Evolutionary conservation across 2,888 invertebrate species (phyloP).

Genomic region (Zonitis immaculata): DNA sequence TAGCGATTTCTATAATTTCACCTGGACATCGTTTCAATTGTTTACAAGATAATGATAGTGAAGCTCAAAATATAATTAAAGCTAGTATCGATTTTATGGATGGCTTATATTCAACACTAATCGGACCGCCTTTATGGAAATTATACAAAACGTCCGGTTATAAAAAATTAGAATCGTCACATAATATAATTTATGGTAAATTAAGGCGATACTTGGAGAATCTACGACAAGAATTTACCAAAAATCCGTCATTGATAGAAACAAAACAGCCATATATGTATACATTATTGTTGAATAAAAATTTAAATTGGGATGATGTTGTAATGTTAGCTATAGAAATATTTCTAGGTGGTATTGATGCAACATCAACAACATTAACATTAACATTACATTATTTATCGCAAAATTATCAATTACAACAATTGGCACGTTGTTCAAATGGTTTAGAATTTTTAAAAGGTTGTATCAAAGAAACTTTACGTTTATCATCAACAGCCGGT

Average conservation of each 20-base stretch:
- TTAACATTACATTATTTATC: conserved; percentile 55
- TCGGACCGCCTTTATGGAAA: conserved; percentile 52
- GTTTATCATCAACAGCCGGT: conserved; percentile 58
- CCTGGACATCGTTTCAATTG: conserved; percentile 52
- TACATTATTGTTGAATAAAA: conserved; percentile 43
- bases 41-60: conserved; percentile 33
- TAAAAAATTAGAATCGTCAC: conserved; percentile 49
- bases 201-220: conserved; percentile 29
- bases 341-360: conserved; percentile 57
- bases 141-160: conserved; percentile 50
- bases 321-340: conserved; percentile 53
- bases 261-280: conserved; percentile 40
- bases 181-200: conserved; percentile 48
- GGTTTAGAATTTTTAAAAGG: conserved; percentile 61
- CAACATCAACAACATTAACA: conserved; percentile 52
- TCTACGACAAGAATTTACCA: conserved; percentile 19
- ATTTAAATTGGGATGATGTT: conserved; percentile 48
- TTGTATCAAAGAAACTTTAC: conserved; percentile 66
- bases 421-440: conserved; percentile 53
- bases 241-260: conserved; percentile 25
- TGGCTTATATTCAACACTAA: conserved; percentile 49
- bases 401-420: conserved; percentile 59
- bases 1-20: conserved; percentile 53
- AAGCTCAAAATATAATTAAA: conserved; percentile 44
- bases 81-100: conserved; percentile 51